phyloP scores from a whole-genome alignment of 2,888 invertebrate genomes.

The Tiphia femorata region DNA sequence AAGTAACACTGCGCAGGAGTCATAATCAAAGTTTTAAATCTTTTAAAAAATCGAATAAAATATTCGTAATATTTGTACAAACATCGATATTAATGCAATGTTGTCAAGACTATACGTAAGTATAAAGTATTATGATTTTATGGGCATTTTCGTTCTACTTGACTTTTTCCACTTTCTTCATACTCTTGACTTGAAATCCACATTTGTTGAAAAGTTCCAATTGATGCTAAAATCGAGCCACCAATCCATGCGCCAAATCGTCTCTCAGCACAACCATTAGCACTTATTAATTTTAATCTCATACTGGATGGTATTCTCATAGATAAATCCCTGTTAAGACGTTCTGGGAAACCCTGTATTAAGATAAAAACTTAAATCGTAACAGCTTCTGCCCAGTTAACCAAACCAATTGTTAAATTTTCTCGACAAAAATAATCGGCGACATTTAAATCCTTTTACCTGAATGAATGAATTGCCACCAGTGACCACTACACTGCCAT shows the following conservation, averaged over 20 bases:
- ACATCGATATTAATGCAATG: constrained; percentile 15
- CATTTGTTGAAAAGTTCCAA: constrained; percentile 99
- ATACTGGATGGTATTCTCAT: constrained; percentile 93
- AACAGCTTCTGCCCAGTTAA: neutral
- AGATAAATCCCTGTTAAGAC: constrained; percentile 88
- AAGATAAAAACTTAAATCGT: neutral
- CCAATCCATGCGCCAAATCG: constrained; percentile 99
- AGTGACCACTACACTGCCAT: constrained; percentile 94
- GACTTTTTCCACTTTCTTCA: constrained; percentile 96
- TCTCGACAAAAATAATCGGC: no score
- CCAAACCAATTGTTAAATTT: neutral
- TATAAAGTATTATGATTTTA: constrained; percentile 63
- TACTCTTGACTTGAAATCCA: constrained; percentile 99
- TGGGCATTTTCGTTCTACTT: constrained; percentile 96
- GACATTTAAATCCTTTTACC: no score
- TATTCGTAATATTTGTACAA: constrained; percentile 28
- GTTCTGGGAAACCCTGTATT: constrained; percentile 89
- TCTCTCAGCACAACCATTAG: constrained; percentile 90
- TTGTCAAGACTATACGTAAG: constrained; percentile 4
- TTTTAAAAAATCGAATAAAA: constrained; percentile 2
- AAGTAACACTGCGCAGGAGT: constrained; percentile 8
- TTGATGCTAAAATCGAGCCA: constrained; percentile 97
- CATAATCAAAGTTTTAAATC: neutral
- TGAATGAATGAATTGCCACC: constrained; percentile 94
- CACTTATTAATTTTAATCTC: constrained; percentile 92